Percentiles rank a stretch among this genome's conserved stretches.
These are phyloP conservation scores for Taphrorychus bicolor DNA, from an alignment of 2,888 invertebrate genomes.

Conservation along the genomic window DNA sequence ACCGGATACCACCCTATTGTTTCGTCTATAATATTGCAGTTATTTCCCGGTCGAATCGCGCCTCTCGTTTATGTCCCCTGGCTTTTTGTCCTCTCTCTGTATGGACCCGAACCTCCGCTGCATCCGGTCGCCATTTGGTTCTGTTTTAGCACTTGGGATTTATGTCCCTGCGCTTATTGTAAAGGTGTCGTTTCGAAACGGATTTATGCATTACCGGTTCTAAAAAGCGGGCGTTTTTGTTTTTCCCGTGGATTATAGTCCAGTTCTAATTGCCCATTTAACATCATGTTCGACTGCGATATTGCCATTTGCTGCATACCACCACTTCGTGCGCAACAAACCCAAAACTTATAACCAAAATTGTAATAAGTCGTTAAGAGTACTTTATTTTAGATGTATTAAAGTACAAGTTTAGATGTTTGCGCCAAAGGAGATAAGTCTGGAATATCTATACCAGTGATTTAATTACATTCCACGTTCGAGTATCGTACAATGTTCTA, in stretches of 20 bases:
- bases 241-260: not conserved
- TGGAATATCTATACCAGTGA: too few species aligned
- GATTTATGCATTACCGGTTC: conserved; percentile 13
- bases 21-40: conserved; percentile 58
- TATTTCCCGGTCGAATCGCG: conserved; percentile 54
- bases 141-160: conserved; percentile 6
- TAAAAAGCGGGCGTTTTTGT: not conserved
- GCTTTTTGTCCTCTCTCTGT: conserved; percentile 45
- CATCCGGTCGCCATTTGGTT: conserved; percentile 20
- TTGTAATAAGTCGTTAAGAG: too few species aligned
- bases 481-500: too few species aligned
- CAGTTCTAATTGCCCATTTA: not conserved
- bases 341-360: too few species aligned
- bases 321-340: too few species aligned
- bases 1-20: conserved; percentile 58
- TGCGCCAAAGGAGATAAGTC: too few species aligned
- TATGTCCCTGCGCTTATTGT: conserved; percentile 15
- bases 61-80: conserved; percentile 54
- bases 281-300: not conserved
- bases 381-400: too few species aligned
- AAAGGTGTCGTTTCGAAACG: conserved; percentile 7
- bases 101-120: conserved; percentile 20
- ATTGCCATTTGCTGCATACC: too few species aligned
- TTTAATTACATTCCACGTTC: too few species aligned
- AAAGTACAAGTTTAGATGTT: too few species aligned